Base-by-base conservation (phyloP, 2,888 invertebrate genomes). In the Acholoe squamosa region DNA sequence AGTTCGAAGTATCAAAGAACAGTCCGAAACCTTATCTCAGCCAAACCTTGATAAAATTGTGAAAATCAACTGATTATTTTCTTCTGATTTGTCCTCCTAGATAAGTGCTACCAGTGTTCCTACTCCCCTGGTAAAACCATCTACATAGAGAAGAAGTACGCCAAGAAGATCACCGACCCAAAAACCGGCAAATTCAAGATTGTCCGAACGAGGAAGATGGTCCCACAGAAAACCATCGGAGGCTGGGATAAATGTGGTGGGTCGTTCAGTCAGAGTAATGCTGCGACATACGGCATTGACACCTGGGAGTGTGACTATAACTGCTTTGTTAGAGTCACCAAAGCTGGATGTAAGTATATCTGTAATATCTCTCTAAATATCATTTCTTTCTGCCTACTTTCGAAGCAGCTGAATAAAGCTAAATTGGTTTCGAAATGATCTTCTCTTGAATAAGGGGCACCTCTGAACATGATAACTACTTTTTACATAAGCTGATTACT, bases 231-330 rank as follows among this genome's bases (percentile, higher is more conserved):
- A 31, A 52, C 80, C 80, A 34, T 76, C 33, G 90, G 90, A 16
- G 90, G 90, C 16, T 90, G 90, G 90, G 90, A 90, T 25, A 90
- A 90, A 33, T 90, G 90, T 33, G 54, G 31, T 16, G 90, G 90
- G 10, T 52, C 80, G 0, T 90, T 90, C 90, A 90, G 25, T 16
- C 51, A 51, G 76, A 5, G 56, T 7, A 28, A 90, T 16, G 90
- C 90, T 33, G 25, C 28, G 43, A 14, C 51, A 25, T 90, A 54
- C 34, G 90, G 90, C 84, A 80, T 90, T 25, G 90, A 90, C 80
- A 76, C 71, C 22, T 90, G 90, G 90, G 52, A 90, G 12, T 90
- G 90, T 33, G 90, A 90, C 5, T 34, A 76, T 52, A 90, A 90
- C 90, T 90, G 90, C 56, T 90, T 76, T 34, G 76, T 90, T 22